Base-by-base conservation (phyloP, 2,113 vertebrate genomes). In the Dasyprocta punctata region DNA sequence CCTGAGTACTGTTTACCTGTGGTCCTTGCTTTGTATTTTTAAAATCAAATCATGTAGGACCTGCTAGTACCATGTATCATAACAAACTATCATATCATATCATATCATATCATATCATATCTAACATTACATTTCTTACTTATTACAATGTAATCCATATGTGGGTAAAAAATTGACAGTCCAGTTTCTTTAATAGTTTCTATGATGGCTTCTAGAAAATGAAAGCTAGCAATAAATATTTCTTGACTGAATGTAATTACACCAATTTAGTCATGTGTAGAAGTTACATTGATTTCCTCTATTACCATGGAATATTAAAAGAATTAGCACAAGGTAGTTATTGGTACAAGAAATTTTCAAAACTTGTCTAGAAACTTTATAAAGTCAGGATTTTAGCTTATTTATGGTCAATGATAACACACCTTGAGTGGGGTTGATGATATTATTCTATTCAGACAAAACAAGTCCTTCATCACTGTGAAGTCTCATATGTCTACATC, bases 201-300 rank as follows among this genome's bases (percentile, higher is more conserved):
- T 85, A 9, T 67, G 58, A 61, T 52, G 19, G 10, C 69, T 94
- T 86, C 26, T 61, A n/a, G 26, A 6, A 52, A 28, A 47, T 33
- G 61, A 63, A 88, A 89, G 19, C 28, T 63, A 77, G 16, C 7
- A 88, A 80, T 65, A 78, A 92, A 54, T 92, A 61, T 61, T 78
- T 82, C 41, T 49, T 30, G 12, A 49, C 56, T 58, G 24, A 82
- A 24, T 67, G 8, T 58, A 78, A 52, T 75, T 63, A 20, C 80
- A 49, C 86, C 80, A 77, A 58, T 36, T 96, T 82, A 38, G 8
- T 81, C 47, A 44, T 28, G 1, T 44, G 24, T 16, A 44, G 38
- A 92, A 80, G 28, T 80, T 49, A 2, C n/a, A 7, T 73, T 89
- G 6, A 71, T 36, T 87, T 80, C 52, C 38, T 54, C 11, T 49